Evolutionary conservation across 2,888 invertebrate species (phyloP), one percentile per base, ranked within the genome.

Genomic region (Stramonita haemastoma): DNA sequence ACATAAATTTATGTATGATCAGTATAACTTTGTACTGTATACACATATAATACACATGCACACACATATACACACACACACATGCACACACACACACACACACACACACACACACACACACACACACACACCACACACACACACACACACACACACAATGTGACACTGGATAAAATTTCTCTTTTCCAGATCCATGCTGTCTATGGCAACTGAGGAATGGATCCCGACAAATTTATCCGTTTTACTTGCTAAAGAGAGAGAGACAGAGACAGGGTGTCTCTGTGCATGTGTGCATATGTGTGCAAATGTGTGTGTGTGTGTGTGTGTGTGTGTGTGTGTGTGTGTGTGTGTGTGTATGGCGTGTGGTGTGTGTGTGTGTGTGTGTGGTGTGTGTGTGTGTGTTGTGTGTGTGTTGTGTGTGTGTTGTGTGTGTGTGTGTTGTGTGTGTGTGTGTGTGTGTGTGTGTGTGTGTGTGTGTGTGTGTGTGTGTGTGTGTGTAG

Each of bases 361-460:
- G 66, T 66, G 66, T 66, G 46, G 2, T 66, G 66, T 6, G 5
- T 66, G 66, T 66, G 66, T 66, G 66, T 13, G 13, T 66, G 66
- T 66, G 66, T 66, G 66, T 66, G 66, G 66, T 66, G 66, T 66
- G 66, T 66, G 66, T 66, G 66, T 66, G 66, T 66, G 66, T 66
- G 66, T 66, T 66, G 66, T 66, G 66, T 66, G 66, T 66, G 66
- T 66, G 66, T 66, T 66, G 66, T 6, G 5, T 66, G 66, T 66
- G 66, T 66, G 66, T 66, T 66, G 66, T 6, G 5, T 66, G 66
- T 66, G 66, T 66, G 66, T 13, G 13, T 66, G 66, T 66, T 66
- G 66, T 66, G 66, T 6, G 5, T 66, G 66, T 66, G 66, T 66
- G 66, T 66, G 66, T 66, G 66, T 6, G 5, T 66, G 66, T 66